Conservation (phyloP, 2,888 invertebrate genomes). For the Gisinianus flammeolus region DNA sequence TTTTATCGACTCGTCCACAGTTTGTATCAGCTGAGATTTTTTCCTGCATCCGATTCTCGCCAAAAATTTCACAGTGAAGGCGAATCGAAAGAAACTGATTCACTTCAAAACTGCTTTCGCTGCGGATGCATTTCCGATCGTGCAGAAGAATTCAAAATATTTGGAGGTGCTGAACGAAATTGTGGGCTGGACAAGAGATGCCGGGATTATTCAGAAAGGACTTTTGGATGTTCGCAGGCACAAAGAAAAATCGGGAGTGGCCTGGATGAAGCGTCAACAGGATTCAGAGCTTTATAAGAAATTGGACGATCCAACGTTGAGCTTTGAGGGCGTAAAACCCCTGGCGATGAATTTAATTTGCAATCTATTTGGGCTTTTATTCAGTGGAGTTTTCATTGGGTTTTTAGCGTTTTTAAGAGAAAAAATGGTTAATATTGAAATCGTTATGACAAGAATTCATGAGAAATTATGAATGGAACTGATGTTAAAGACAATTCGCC, state of each 20-base stretch:
- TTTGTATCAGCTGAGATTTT: slow-evolving; percentile 6
- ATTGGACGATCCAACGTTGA: neutral
- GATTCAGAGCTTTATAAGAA: neutral
- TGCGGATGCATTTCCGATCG: neutral
- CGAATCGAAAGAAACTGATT: neutral
- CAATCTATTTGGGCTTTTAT: too few relatives aligned
- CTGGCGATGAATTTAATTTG: neutral
- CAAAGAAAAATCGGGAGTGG: neutral
- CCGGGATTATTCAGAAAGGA: neutral
- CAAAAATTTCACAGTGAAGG: neutral
- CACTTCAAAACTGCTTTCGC: neutral
- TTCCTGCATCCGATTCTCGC: neutral
- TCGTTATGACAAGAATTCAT: too few relatives aligned
- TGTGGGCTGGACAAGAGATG: neutral
- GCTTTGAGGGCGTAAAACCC: neutral
- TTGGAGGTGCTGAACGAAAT: neutral
- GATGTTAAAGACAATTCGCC: too few relatives aligned
- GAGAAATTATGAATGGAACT: too few relatives aligned
- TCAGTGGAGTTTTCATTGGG: too few relatives aligned
- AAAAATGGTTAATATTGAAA: too few relatives aligned
- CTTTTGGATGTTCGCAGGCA: neutral
- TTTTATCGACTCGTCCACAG: neutral
- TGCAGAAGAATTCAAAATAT: neutral
- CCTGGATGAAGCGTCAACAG: neutral
- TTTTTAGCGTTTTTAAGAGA: too few relatives aligned